Conservation (phyloP, 1,140 invertebrate genomes). For the Dreissena polymorpha region DNA sequence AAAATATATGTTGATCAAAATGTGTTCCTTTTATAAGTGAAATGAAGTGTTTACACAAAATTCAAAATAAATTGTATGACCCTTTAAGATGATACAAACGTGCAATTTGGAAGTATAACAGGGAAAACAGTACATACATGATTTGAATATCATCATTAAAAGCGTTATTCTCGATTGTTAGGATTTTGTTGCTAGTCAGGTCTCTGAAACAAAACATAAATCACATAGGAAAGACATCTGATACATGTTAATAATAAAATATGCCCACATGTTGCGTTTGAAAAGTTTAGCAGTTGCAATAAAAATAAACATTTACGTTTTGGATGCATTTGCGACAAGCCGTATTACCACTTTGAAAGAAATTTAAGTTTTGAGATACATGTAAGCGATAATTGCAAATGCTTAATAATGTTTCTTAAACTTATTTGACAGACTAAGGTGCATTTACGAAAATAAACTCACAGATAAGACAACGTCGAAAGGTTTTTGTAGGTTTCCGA, state of each 20-base stretch:
- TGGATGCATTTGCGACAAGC: neutral
- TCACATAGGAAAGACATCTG: neutral
- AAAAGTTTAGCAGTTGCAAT: neutral
- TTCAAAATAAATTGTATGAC: neutral
- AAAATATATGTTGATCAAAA: too few relatives aligned
- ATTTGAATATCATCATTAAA: conserved; percentile 26
- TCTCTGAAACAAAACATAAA: conserved; percentile 18
- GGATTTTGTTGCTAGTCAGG: conserved; percentile 12
- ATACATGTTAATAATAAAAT: neutral
- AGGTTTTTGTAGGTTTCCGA: conserved; percentile 47
- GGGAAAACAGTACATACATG: conserved; percentile 15
- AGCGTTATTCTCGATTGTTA: conserved; percentile 25
- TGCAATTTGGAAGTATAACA: neutral
- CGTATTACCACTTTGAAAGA: neutral
- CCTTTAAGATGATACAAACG: neutral
- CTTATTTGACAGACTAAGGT: neutral
- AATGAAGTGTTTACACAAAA: neutral
- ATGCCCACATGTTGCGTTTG: neutral
- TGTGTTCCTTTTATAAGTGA: neutral
- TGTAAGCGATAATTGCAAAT: neutral
- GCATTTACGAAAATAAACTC: neutral
- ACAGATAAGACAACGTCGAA: conserved; percentile 45
- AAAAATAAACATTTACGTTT: neutral
- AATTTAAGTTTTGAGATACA: neutral
- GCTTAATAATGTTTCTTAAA: neutral